Base-by-base conservation (phyloP, 2,888 invertebrate genomes). In the Catocala sponsa region DNA sequence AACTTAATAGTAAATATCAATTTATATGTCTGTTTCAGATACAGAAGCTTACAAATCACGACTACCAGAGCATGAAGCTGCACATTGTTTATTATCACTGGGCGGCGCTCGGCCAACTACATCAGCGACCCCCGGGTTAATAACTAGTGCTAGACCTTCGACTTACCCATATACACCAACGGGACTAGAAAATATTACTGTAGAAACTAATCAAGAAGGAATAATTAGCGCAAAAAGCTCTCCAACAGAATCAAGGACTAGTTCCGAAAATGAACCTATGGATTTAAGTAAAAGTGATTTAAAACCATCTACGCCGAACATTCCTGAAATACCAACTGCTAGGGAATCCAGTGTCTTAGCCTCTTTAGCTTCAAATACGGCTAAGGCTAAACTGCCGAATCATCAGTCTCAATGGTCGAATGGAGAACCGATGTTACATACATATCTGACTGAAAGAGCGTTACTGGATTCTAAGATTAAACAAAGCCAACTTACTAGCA, bases 21-120 rank as follows among this genome's bases (percentile, higher is more conserved):
- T n/a, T 4, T 32, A 9, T 32, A 9, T 13, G 4, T 50, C 7
- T 38, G 46, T 88, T 88, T 49, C 89, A 95, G 95, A 96, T 89
- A 94, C 95, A 73, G 97, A 97, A 86, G 96, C 96, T 74, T 96
- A 95, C 66, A 97, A 96, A 81, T 96, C 96, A 7, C 93, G 96
- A n/a, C 90, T 97, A 70, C 96, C 96, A 78, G 98, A 98, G 86
- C 97, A 98, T 78, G 98, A 98, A 91, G 98, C 98, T 6, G 98
- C 98, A 0, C 97, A 97, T 76, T 97, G 98, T 82, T 91, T 98
- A 62, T 88, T 98, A 46, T 97, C 97, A 42, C 91, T 98, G 49
- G 96, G 97, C 5, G 96, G 95, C 25, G 91, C 94, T 78, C 93
- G 95, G 48, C 95, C 95, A 6, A 92, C 95, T 0, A 87, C 91